Evolutionary conservation across 2,113 vertebrate genomes (phyloP), one percentile per base, ranked within the genome.

Genomic region (Chloroceryle aenea): DNA sequence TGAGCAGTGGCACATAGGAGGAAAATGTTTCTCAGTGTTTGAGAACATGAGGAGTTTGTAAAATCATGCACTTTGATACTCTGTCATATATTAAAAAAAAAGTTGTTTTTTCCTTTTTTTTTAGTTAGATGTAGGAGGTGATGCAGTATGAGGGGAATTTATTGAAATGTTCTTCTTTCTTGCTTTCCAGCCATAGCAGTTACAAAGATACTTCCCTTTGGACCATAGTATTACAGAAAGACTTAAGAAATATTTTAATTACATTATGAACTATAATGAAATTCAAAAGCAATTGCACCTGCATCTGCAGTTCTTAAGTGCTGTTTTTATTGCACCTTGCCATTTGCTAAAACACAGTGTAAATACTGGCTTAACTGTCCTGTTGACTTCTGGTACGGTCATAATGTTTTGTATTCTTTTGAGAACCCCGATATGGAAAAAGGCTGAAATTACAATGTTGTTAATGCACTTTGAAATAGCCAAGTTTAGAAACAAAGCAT

Each of bases 181-280:
- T 66, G 36, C 8, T 19, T 89, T 81, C 42, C 56, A 75, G 6
- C 59, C 38, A 0, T 19, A 14, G 32, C n/a, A 67, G 56, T 55
- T 89, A 5, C 22, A 78, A 89, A 87, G 80, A 75, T 59, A 36
- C 18, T 48, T 93, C 64, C 45, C 53, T 66, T 90, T 3, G n/a
- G 56, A 78, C 15, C 34, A 26, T 2, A 16, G 50, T 47, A 59
- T n/a, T 75, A 40, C 50, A 85, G 89, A 89, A 85, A 55, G 59
- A 68, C 59, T 85, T 81, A 27, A 91, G 69, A 89, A 87, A 85
- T 71, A 26, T 12, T 90, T 74, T 69, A 89, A 62, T 96, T 86
- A 53, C 42, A 19, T 7, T 63, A 6, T 11, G 11, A 89, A 78
- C 71, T 50, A 66, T 58, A 64, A 53, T 79, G 30, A 38, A 86